Evolutionary conservation across 2,797 vertebrate genomes (phyloP).

Genomic region (Enteromius fasciolatus): DNA sequence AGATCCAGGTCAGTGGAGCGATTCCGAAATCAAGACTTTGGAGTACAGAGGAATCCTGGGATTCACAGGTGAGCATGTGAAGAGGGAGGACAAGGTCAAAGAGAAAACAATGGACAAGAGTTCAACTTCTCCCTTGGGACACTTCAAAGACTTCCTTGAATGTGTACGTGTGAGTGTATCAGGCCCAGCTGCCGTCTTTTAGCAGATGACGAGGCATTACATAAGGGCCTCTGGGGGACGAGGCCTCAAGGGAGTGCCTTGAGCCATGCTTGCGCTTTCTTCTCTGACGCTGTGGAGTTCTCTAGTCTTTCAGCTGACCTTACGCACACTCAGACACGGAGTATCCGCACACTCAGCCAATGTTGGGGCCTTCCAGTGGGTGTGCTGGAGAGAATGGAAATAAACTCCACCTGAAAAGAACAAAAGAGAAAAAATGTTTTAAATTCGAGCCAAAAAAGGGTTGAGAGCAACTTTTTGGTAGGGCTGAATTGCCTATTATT

Average conservation of each 20-base stretch:
- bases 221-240: conserved; percentile 49
- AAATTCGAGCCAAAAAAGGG: not conserved
- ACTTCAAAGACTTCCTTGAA: conserved; percentile 35
- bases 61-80: conserved; percentile 1
- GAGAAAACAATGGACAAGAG: conserved; percentile 27
- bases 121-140: conserved; percentile 30
- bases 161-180: conserved; percentile 9
- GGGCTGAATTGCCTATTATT: no score
- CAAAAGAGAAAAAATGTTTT: not conserved
- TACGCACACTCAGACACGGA: not conserved
- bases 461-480: not conserved
- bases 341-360: not conserved
- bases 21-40: conserved; percentile 35
- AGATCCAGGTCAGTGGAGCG: conserved; percentile 39
- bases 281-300: not conserved
- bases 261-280: conserved; percentile 47
- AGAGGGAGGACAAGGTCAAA: not conserved
- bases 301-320: conserved; percentile 9
- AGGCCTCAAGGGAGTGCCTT: conserved; percentile 31
- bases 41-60: conserved; percentile 7
- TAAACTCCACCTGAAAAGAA: conserved; percentile 39
- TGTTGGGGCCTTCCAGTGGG: not conserved
- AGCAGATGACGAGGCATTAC: conserved; percentile 38
- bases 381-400: conserved; percentile 22
- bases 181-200: conserved; percentile 42